These are phyloP conservation scores for Drosophila nebulosa DNA, from an alignment of 1,140 invertebrate genomes.

Conservation along the genomic window DNA sequence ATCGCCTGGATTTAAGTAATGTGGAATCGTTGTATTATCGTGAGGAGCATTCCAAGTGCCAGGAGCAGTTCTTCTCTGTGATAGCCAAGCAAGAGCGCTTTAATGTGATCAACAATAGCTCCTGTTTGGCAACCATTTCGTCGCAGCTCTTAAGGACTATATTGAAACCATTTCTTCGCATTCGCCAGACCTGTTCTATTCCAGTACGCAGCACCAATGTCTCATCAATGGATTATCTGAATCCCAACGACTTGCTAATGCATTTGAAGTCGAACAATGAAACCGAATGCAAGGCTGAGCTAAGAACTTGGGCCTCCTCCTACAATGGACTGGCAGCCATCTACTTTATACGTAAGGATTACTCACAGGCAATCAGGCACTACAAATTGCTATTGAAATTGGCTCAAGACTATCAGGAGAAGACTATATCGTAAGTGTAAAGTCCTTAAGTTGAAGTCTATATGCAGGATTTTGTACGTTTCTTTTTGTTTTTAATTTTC, in stretches of 20 bases:
- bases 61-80: slow-evolving; percentile 39
- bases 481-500: neutral
- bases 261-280: slow-evolving; percentile 86
- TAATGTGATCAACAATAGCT: slow-evolving; percentile 29
- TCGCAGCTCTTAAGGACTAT: slow-evolving; percentile 68
- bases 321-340: slow-evolving; percentile 86
- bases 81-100: slow-evolving; percentile 44
- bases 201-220: slow-evolving; percentile 80
- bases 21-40: slow-evolving; percentile 83
- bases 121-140: slow-evolving; percentile 46
- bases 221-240: slow-evolving; percentile 49
- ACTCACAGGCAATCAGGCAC: slow-evolving; percentile 82
- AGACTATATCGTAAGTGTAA: slow-evolving; percentile 58
- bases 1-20: slow-evolving; percentile 82
- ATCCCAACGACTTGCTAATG: slow-evolving; percentile 85
- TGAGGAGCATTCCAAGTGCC: slow-evolving; percentile 80
- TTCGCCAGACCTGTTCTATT: slow-evolving; percentile 89
- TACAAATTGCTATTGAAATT: slow-evolving; percentile 84
- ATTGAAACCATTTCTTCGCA: slow-evolving; percentile 85
- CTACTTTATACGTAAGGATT: slow-evolving; percentile 84
- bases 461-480: neutral
- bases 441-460: neutral
- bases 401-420: slow-evolving; percentile 55
- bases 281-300: slow-evolving; percentile 85
- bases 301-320: slow-evolving; percentile 84